phyloP scores from a whole-genome alignment of 2,797 vertebrate species.

The Coregonus suidteri region DNA sequence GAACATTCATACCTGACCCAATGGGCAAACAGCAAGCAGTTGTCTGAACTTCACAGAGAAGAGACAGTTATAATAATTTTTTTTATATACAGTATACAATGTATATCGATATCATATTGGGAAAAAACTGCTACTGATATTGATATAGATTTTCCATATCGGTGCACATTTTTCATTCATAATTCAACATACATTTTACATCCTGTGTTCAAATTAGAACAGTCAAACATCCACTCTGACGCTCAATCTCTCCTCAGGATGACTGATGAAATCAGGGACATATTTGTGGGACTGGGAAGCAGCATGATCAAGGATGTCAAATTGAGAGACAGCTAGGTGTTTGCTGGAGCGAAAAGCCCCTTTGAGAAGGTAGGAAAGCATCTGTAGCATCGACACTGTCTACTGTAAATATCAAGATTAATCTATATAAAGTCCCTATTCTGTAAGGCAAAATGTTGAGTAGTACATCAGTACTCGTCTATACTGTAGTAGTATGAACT shows the following conservation, averaged over 20 bases:
- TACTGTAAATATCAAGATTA: not conserved
- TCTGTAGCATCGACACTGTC: not conserved
- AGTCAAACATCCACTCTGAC: not conserved
- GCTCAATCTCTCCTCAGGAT: slow-evolving; percentile 71
- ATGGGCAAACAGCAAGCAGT: too few species aligned
- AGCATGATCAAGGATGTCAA: slow-evolving; percentile 67
- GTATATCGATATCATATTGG: too few species aligned
- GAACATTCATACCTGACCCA: too few species aligned
- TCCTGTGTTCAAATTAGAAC: not conserved
- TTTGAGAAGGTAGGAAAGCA: slow-evolving; percentile 84
- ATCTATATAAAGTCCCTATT: too few species aligned
- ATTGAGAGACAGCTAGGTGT: slow-evolving; percentile 87
- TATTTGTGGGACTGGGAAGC: slow-evolving; percentile 81
- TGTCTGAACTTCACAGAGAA: too few species aligned
- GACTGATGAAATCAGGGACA: slow-evolving; percentile 71
- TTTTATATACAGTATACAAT: too few species aligned
- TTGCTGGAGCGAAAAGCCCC: slow-evolving; percentile 78
- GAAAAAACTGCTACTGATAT: too few species aligned
- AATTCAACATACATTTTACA: not conserved
- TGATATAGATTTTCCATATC: too few species aligned
- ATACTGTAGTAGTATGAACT: too few species aligned
- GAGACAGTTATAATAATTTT: too few species aligned
- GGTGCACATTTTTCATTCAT: not conserved
- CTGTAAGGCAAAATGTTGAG: too few species aligned
- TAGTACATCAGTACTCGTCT: too few species aligned